Evolutionary conservation across 1,140 invertebrate species (phyloP), one percentile per base, ranked within the genome.

Genomic region (Paraescarpia echinospica): DNA sequence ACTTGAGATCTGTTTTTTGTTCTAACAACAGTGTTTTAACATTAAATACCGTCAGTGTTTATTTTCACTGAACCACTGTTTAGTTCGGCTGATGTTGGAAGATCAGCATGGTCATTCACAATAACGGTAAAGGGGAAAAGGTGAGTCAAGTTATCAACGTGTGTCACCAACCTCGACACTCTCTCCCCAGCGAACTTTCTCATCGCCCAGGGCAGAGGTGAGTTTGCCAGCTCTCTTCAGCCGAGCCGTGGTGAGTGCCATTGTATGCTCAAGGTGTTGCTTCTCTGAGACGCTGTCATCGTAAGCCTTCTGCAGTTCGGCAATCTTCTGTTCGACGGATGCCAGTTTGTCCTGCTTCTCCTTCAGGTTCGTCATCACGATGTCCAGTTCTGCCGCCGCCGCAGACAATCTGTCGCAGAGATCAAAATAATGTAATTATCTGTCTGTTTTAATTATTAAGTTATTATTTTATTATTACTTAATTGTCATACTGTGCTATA

Each of bases 181-280:
- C 92, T 97, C 97, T 93, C 97, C 97, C 98, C 98, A 99, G 89
- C 98, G 96, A 8, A 97, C 96, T 95, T 98, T 97, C 95, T 98
- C 98, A 94, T 98, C 98, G 0, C 97, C 97, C 1, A 99, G 96
- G 33, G 98, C 98, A 9, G 98, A 97, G 1, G 98, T 98, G 0
- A 99, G 96, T 94, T 98, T 97, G 0, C 97, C 98, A 0, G 98
- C 98, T 92, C 98, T 97, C 91, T 97, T 97, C 1, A 99, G 96
- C 92, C 98, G 96, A 0, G 97, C 97, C 48, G 97, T 97, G 1
- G 98, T 98, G n/a, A 98, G 95, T 93, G 97, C 97, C 88, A 98
- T 98, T 35, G 96, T 96, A 33, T 96, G 95, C 94, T 97, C 97
- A 89, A 97, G 95, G 93, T 97, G 95, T 41, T 96, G 96, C 93